These are phyloP conservation scores for Lophotis ruficrista DNA, from an alignment of 2,113 vertebrate species.

Conservation along the genomic window DNA sequence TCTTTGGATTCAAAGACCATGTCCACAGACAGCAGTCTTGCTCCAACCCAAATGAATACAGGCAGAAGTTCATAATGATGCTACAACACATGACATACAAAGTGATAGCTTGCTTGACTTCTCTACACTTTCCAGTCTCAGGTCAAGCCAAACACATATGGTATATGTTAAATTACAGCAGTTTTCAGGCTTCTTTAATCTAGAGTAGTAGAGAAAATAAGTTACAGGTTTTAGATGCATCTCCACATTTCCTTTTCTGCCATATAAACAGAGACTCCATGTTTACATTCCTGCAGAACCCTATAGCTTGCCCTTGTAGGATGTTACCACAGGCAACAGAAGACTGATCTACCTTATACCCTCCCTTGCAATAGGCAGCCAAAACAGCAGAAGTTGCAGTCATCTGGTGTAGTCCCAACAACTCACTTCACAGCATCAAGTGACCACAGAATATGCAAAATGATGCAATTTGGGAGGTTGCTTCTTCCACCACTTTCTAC, in stretches of 20 bases:
- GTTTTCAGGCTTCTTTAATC: neutral
- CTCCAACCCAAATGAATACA: neutral
- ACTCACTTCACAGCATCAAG: neutral
- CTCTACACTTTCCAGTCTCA: neutral
- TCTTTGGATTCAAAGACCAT: neutral
- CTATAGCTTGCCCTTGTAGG: neutral
- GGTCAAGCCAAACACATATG: neutral
- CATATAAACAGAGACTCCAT: neutral
- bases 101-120: neutral
- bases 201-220: neutral
- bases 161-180: neutral
- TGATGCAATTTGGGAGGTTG: neutral
- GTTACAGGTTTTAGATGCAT: neutral
- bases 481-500: neutral
- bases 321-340: neutral
- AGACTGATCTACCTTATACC: neutral
- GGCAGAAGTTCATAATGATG: fast-evolving
- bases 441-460: neutral
- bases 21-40: neutral
- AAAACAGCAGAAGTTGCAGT: neutral
- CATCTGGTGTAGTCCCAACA: neutral
- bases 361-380: neutral
- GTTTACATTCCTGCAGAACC: neutral
- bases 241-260: neutral
- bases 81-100: neutral